Evolutionary conservation across 2,797 vertebrate species (phyloP).

Genomic region (Peromyscus melanophrys): DNA sequence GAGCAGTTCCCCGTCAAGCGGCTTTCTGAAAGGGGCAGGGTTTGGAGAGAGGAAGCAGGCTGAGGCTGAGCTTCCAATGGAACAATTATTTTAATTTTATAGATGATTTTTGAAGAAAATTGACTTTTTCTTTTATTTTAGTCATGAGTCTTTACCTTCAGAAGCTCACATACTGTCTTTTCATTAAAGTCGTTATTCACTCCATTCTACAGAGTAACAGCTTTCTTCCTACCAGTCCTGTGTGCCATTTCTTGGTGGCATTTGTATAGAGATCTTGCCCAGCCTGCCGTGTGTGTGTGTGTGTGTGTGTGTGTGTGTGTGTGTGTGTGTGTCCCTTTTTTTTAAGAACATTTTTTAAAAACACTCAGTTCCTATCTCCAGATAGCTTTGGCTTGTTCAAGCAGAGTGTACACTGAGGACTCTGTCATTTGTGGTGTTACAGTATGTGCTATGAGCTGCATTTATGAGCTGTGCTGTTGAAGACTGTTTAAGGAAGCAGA

Average conservation of each 20-base stretch:
- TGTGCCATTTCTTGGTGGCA: constrained; percentile 44
- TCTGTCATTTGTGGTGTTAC: constrained; percentile 76
- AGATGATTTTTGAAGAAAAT: constrained; percentile 61
- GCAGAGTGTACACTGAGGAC: constrained; percentile 54
- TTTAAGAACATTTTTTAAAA: not conserved
- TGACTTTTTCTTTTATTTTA: constrained; percentile 22
- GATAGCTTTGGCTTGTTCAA: constrained; percentile 73
- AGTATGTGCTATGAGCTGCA: constrained; percentile 62
- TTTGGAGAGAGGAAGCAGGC: too few relatives aligned
- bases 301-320: not conserved
- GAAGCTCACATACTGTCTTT: constrained; percentile 26
- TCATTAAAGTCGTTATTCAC: constrained; percentile 51
- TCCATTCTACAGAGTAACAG: not conserved
- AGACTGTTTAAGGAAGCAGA: constrained; percentile 70
- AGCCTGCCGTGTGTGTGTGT: not conserved
- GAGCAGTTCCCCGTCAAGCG: too few relatives aligned
- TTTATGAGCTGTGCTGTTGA: constrained; percentile 65
- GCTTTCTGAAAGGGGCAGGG: too few relatives aligned
- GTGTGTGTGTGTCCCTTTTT: not conserved
- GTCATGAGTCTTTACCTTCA: constrained; percentile 39
- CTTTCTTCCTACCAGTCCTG: constrained; percentile 11
- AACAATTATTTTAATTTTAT: constrained; percentile 58
- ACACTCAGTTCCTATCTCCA: constrained; percentile 51
- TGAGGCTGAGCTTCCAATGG: too few relatives aligned
- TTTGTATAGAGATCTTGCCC: not conserved